Evolutionary conservation across 2,113 vertebrate species (phyloP).

Genomic region (Phyllostomus discolor): DNA sequence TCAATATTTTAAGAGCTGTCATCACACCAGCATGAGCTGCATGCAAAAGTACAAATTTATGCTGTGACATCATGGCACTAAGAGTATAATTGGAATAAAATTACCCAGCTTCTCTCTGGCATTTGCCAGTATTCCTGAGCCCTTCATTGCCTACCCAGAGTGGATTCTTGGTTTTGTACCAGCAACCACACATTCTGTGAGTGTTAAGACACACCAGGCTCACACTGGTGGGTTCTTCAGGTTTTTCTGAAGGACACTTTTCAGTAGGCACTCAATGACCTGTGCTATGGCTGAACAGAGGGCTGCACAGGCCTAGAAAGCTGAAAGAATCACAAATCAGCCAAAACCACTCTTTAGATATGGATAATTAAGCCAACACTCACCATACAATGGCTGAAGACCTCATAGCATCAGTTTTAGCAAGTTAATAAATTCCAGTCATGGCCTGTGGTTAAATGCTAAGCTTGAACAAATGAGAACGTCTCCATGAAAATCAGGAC

Average conservation of each 20-base stretch:
- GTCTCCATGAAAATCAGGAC: constrained; percentile 61
- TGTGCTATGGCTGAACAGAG: constrained; percentile 72
- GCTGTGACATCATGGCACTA: constrained; percentile 85
- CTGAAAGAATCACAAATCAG: constrained; percentile 77
- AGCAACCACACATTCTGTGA: constrained; percentile 56
- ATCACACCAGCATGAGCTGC: constrained; percentile 86
- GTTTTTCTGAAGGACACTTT: constrained; percentile 70
- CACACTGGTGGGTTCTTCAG: constrained; percentile 68
- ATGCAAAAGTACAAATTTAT: constrained; percentile 87
- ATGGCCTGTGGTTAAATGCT: constrained; percentile 68
- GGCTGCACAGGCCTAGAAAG: constrained; percentile 60
- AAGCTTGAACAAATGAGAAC: constrained; percentile 73
- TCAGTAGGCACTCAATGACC: constrained; percentile 75
- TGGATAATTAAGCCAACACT: constrained; percentile 81
- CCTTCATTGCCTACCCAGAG: constrained; percentile 74
- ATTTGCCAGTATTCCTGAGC: constrained; percentile 67
- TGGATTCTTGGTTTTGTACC: constrained; percentile 57
- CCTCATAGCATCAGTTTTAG: constrained; percentile 72
- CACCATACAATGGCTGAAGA: constrained; percentile 72
- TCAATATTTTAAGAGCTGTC: constrained; percentile 90
- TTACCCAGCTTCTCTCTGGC: constrained; percentile 79
- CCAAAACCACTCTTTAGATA: constrained; percentile 74
- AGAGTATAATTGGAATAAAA: constrained; percentile 88
- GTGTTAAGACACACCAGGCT: constrained; percentile 64
- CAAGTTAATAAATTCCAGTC: constrained; percentile 79